phyloP scores from a whole-genome alignment of 2,113 vertebrate genomes.

The Prionailurus viverrinus region DNA sequence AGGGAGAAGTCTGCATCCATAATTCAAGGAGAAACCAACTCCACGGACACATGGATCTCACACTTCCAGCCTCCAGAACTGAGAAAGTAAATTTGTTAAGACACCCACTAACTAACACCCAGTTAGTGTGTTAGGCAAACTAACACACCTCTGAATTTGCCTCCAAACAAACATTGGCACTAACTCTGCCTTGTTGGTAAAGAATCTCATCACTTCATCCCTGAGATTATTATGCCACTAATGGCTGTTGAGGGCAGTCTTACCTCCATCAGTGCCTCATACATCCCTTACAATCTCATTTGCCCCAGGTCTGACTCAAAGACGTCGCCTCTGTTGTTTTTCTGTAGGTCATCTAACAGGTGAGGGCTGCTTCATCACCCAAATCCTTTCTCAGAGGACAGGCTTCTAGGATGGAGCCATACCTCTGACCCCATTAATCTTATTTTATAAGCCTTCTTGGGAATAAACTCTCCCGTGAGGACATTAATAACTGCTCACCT shows the following conservation, averaged over 20 bases:
- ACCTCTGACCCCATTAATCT: not conserved
- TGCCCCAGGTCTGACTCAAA: not conserved
- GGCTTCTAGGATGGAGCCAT: not conserved
- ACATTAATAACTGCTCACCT: constrained; percentile 75
- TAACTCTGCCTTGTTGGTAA: not conserved
- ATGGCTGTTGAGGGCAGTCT: too few relatives aligned
- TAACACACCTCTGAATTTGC: not conserved
- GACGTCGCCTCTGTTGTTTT: not conserved
- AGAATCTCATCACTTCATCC: not conserved
- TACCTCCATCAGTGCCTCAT: not conserved
- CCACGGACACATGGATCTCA: not conserved
- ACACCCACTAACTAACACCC: too few relatives aligned
- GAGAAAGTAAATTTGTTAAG: not conserved
- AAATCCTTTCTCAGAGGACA: not conserved
- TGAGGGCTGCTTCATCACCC: not conserved
- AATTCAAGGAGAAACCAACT: not conserved
- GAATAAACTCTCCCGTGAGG: not conserved
- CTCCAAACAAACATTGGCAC: not conserved
- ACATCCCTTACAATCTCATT: not conserved
- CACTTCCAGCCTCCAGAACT: not conserved
- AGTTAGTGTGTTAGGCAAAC: too few relatives aligned
- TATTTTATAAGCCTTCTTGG: not conserved
- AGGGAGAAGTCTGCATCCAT: not conserved
- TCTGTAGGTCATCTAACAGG: not conserved
- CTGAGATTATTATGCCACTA: not conserved